These are phyloP conservation scores for Microplitis manilae DNA, from an alignment of 2,888 invertebrate species.

Conservation along the genomic window DNA sequence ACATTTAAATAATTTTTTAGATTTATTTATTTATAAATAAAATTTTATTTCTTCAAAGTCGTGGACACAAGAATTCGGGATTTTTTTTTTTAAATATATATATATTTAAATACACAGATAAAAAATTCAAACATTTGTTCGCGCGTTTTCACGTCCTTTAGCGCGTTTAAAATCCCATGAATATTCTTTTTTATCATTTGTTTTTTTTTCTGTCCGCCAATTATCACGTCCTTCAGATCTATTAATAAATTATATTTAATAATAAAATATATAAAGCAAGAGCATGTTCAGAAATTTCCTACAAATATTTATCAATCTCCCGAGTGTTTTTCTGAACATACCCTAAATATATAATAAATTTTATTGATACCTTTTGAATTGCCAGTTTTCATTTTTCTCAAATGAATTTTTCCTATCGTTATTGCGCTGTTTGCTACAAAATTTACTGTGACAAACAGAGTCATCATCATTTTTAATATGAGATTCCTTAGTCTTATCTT, in stretches of 20 bases:
- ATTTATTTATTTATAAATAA: background rate
- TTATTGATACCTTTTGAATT: conserved; percentile 31
- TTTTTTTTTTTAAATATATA: background rate
- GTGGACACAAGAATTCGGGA: background rate
- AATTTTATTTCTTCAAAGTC: background rate
- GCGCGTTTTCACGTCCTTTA: conserved; percentile 26
- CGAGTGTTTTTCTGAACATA: background rate
- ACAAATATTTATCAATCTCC: no score
- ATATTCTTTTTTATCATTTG: background rate
- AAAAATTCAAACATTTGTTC: conserved; percentile 15
- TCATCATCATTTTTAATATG: conserved; percentile 3
- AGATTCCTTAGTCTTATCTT: conserved; percentile 11
- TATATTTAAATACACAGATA: background rate
- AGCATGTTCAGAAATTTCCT: background rate
- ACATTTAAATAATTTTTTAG: background rate
- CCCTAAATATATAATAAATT: conserved; percentile 6
- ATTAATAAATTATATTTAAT: conserved; percentile 13
- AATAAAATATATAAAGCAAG: background rate
- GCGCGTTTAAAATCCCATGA: conserved; percentile 31
- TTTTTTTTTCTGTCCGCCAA: conserved; percentile 31
- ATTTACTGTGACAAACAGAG: conserved; percentile 20
- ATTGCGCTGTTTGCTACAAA: conserved; percentile 19
- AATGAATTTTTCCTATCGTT: conserved; percentile 18
- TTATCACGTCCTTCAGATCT: conserved; percentile 33
- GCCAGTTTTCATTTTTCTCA: conserved; percentile 32